phyloP scores from a whole-genome alignment of 2,888 invertebrate species.

The Merodon equestris region DNA sequence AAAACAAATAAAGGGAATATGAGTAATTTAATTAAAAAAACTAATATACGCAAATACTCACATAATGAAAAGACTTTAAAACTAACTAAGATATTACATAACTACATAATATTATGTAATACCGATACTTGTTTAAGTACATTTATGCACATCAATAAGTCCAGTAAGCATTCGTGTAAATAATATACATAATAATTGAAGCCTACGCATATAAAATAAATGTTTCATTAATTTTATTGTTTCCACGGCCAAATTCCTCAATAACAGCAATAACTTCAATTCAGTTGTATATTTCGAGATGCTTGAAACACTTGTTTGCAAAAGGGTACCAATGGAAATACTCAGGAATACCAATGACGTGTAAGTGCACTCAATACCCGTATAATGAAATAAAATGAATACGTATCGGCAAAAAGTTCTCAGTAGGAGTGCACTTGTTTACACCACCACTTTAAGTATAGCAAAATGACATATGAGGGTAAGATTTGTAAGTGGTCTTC shows the following conservation, averaged over 20 bases:
- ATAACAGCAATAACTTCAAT: conserved; percentile 59
- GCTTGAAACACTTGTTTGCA: conserved; percentile 56
- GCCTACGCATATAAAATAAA: neutral
- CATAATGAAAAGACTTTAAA: no score
- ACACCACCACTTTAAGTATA: conserved; percentile 60
- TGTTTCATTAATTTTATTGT: no score
- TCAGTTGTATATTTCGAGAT: conserved; percentile 44
- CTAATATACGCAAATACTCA: no score
- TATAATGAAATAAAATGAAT: conserved; percentile 59
- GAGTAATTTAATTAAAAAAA: no score
- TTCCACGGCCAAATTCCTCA: conserved; percentile 17
- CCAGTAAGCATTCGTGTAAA: no score
- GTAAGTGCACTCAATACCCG: conserved; percentile 57
- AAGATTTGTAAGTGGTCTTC: conserved; percentile 60
- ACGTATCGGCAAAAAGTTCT: conserved; percentile 59
- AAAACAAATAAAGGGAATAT: no score
- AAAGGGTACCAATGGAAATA: conserved; percentile 65
- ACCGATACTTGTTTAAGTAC: no score
- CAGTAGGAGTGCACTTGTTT: conserved; percentile 64
- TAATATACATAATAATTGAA: no score
- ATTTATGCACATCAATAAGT: no score
- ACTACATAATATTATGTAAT: no score
- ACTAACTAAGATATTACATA: no score
- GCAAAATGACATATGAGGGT: conserved; percentile 55
- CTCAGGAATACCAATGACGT: conserved; percentile 62